phyloP scores from a whole-genome alignment of 1,140 invertebrate species.

The Rhizoglyphus robini region DNA sequence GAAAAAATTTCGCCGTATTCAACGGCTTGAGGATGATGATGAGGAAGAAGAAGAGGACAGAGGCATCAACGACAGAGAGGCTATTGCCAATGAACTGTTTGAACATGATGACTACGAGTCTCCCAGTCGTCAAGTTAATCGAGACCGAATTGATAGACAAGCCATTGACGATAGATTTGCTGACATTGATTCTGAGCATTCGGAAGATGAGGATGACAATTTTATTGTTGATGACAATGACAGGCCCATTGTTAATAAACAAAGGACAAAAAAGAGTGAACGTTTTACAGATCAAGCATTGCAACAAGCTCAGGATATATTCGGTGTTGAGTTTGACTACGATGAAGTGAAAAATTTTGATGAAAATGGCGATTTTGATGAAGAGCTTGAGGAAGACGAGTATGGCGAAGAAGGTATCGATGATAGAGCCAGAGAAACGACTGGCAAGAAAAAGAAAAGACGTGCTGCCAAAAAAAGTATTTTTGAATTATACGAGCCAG shows the following conservation, averaged over 20 bases:
- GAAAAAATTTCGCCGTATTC: slow-evolving; percentile 74
- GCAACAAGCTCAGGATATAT: slow-evolving; percentile 97
- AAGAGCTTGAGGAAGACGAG: slow-evolving; percentile 40
- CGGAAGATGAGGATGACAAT: slow-evolving; percentile 66
- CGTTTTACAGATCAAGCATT: slow-evolving; percentile 81
- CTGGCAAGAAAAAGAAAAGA: slow-evolving; percentile 58
- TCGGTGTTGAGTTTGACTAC: slow-evolving; percentile 96
- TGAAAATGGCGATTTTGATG: slow-evolving; percentile 65
- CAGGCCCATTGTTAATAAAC: slow-evolving; percentile 64
- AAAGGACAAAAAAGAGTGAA: slow-evolving; percentile 55
- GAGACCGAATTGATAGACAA: background rate
- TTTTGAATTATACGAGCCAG: slow-evolving; percentile 77
- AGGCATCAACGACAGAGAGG: slow-evolving; percentile 43
- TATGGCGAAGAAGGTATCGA: slow-evolving; percentile 37
- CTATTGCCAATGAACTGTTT: slow-evolving; percentile 77
- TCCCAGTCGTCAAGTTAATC: slow-evolving; percentile 30
- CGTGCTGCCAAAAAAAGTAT: slow-evolving; percentile 75
- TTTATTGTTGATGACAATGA: slow-evolving; percentile 97
- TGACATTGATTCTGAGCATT: slow-evolving; percentile 19
- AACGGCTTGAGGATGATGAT: slow-evolving; percentile 67
- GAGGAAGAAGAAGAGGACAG: slow-evolving; percentile 35
- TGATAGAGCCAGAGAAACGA: slow-evolving; percentile 32
- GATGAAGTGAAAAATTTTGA: slow-evolving; percentile 84
- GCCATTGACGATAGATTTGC: slow-evolving; percentile 5
- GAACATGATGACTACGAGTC: slow-evolving; percentile 36